Evolutionary conservation across 35 echinoderm and acorn worm species (phyloP).

Genomic region (Apostichopus californicus): DNA sequence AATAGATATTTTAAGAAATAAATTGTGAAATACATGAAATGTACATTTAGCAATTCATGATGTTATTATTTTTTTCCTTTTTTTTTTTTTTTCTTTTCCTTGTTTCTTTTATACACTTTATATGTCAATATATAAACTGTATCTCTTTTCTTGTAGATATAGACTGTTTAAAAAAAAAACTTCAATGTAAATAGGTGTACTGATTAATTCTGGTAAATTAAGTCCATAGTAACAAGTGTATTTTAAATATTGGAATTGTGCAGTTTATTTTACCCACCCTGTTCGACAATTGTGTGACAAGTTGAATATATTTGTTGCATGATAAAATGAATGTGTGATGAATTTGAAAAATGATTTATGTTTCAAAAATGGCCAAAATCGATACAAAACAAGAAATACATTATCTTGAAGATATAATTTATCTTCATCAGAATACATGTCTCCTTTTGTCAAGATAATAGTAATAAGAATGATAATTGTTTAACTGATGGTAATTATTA

Average conservation of each 20-base stretch:
- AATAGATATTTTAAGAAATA: slow-evolving; percentile 5
- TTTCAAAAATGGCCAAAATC: too few relatives aligned
- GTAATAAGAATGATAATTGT: too few relatives aligned
- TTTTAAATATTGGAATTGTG: slow-evolving; percentile 29
- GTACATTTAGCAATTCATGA: slow-evolving; percentile 25
- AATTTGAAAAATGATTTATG: too few relatives aligned
- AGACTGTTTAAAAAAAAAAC: not conserved
- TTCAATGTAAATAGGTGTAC: slow-evolving; percentile 30
- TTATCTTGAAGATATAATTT: too few relatives aligned
- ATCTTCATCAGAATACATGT: too few relatives aligned
- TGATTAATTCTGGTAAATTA: slow-evolving; percentile 24
- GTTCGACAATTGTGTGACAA: not conserved
- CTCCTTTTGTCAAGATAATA: too few relatives aligned
- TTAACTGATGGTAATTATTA: too few relatives aligned
- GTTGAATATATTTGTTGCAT: too few relatives aligned
- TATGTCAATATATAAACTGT: slow-evolving; percentile 38
- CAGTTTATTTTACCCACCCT: slow-evolving; percentile 23
- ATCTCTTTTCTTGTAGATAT: slow-evolving; percentile 40
- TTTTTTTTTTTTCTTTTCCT: not conserved
- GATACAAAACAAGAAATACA: too few relatives aligned
- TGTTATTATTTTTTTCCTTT: too few relatives aligned
- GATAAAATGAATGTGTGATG: too few relatives aligned
- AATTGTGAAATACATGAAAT: slow-evolving; percentile 43
- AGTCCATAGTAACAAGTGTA: not conserved
- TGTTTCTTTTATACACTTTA: slow-evolving; percentile 36